phyloP scores from a whole-genome alignment of 2,888 invertebrate genomes.

The Ctenicera cuprea region DNA sequence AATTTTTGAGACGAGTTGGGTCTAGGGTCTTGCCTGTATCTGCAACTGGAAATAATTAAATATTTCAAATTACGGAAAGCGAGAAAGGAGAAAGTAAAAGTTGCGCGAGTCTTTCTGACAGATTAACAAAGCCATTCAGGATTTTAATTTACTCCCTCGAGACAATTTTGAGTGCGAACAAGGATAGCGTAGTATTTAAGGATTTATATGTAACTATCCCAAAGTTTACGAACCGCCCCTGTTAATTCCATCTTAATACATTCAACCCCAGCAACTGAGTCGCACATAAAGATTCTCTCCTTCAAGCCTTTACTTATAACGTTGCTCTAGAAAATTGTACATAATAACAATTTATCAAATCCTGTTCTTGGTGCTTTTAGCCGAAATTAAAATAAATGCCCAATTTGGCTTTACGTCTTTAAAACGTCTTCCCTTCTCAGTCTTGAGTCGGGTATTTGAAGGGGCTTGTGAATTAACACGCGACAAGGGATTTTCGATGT shows the following conservation, averaged over 20 bases:
- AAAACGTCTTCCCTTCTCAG: slow-evolving; percentile 42
- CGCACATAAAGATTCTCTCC: slow-evolving; percentile 30
- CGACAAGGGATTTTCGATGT: slow-evolving; percentile 46
- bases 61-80: too few relatives aligned
- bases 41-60: too few relatives aligned
- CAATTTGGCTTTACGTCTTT: slow-evolving; percentile 49
- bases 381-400: slow-evolving; percentile 50
- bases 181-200: background rate
- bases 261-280: slow-evolving; percentile 38
- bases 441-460: slow-evolving; percentile 25
- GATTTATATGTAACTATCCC: slow-evolving; percentile 27
- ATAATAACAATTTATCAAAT: slow-evolving; percentile 52
- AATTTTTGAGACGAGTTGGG: too few relatives aligned
- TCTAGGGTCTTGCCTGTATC: too few relatives aligned
- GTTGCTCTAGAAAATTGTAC: slow-evolving; percentile 45
- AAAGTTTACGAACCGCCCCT: slow-evolving; percentile 38
- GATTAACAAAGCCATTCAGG: background rate
- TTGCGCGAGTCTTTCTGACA: background rate
- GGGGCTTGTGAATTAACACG: slow-evolving; percentile 39
- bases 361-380: slow-evolving; percentile 45
- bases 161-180: slow-evolving; percentile 1
- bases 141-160: slow-evolving; percentile 3
- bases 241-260: slow-evolving; percentile 37
- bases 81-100: too few relatives aligned
- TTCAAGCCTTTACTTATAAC: slow-evolving; percentile 36